Evolutionary conservation across 2,888 invertebrate genomes (phyloP).

Genomic region (Chelonus formosanus): DNA sequence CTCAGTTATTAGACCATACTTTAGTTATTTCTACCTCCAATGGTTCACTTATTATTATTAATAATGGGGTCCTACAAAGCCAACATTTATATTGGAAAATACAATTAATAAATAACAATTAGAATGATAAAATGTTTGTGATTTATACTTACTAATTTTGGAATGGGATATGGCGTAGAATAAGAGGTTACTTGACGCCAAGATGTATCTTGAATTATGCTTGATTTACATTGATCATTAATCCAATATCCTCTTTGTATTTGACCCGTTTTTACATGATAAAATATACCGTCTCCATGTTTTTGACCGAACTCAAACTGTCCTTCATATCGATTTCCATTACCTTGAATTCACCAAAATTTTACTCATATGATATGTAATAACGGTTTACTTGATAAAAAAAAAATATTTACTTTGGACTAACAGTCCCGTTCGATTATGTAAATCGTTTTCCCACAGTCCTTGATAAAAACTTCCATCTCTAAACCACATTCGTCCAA

Average conservation of each 20-base stretch:
- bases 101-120: neutral
- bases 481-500: constrained; percentile 72
- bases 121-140: neutral
- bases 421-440: constrained; percentile 69
- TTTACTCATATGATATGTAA: neutral
- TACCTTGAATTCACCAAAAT: constrained; percentile 57
- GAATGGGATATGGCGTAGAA: constrained; percentile 70
- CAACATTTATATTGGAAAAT: constrained; percentile 2
- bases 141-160: constrained; percentile 41
- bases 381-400: neutral
- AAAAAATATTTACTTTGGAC: constrained; percentile 63
- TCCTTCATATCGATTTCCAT: constrained; percentile 75
- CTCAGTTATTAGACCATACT: constrained; percentile 14
- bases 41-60: too few species aligned
- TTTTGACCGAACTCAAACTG: constrained; percentile 69
- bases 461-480: constrained; percentile 72
- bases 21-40: too few species aligned
- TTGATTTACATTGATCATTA: constrained; percentile 67
- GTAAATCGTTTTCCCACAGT: constrained; percentile 67
- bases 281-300: constrained; percentile 73
- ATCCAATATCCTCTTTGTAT: constrained; percentile 74
- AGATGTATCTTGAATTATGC: constrained; percentile 70
- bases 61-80: neutral
- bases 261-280: constrained; percentile 73
- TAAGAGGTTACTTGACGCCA: constrained; percentile 69